Base-by-base conservation (phyloP, 2,113 vertebrate genomes). In the Tinamus guttatus region DNA sequence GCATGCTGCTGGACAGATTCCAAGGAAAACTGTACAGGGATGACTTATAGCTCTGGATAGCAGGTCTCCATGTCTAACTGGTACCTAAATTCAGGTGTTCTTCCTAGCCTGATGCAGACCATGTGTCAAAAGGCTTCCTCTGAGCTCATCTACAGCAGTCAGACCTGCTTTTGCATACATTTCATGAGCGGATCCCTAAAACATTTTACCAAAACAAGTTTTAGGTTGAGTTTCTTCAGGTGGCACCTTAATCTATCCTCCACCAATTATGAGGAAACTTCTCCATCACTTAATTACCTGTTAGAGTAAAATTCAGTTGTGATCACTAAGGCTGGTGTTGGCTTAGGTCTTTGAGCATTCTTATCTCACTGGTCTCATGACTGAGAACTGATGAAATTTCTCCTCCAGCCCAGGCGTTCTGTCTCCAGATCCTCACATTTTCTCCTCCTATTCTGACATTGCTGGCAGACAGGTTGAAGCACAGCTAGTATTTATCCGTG, bases 51-150 rank as follows among this genome's bases (percentile, higher is more conserved):
- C 40, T 84, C 43, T 70, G 25, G 10, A 13, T 38, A n/a, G 51
- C 2, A 3, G 5, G 6, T 49, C 25, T 43, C 67, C 60, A 27
- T 47, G 74, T 59, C 21, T 38, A 36, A 19, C 13, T 40, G 41
- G 32, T n/a, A 17, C 15, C n/a, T n/a, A 30, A 36, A 24, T 32
- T 67, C 27, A 54, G 11, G 9, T 11, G 13, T 43, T 15, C 30
- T 60, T 38, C 43, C 10, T 13, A 59, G 45, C 38, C 54, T 0
- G 3, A 18, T 41, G 21, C 2, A 1, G 27, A 18, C 16, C 40
- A 7, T 1, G 43, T 4, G 11, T 62, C 67, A n/a, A 36, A 24
- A 3, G 5, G 14, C 4, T 60, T 49, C 38, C 30, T 30, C 40
- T 5, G 11, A 41, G 63, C 43, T 30, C 40, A 64, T 38, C 21